Percentiles rank a stretch among this genome's conserved stretches.
Conservation (phyloP, 64 coral and sea anemone species). For the Catalaphyllia jardinei region DNA sequence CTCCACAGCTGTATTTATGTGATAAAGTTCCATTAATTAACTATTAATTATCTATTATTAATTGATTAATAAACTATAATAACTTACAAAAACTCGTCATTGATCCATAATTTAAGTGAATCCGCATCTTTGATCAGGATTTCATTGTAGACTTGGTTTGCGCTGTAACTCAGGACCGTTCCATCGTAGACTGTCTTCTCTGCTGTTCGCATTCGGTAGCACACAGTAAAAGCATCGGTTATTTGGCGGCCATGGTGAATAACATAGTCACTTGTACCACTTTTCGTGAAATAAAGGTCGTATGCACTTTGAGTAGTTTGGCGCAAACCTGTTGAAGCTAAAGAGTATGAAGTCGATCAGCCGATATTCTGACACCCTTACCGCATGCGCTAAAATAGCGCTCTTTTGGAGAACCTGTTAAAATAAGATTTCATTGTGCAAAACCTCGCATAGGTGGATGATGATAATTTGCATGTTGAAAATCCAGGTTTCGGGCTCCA, state of each 20-base stretch:
- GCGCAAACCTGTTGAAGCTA: neutral
- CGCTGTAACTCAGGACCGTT: constrained; percentile 29
- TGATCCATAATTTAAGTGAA: neutral
- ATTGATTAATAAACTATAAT: neutral
- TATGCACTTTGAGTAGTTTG: neutral
- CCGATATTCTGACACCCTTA: no score
- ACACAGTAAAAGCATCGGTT: constrained; percentile 27
- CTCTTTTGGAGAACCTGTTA: no score
- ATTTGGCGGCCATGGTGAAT: constrained; percentile 11
- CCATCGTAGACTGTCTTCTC: neutral
- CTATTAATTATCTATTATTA: no score
- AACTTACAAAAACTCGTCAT: neutral
- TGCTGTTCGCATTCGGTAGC: constrained; percentile 29
- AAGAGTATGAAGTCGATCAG: neutral
- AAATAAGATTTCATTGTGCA: no score
- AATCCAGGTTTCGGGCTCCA: no score
- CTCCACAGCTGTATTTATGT: no score
- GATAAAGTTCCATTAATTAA: no score
- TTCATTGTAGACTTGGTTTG: constrained; percentile 15
- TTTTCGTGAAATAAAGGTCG: constrained; percentile 34
- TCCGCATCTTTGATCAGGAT: neutral
- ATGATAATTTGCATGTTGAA: no score
- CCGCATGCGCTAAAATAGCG: no score
- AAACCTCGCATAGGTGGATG: no score
- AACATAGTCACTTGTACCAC: constrained; percentile 35